Base-by-base conservation (phyloP, 2,888 invertebrate species). In the Clunio marinus region DNA sequence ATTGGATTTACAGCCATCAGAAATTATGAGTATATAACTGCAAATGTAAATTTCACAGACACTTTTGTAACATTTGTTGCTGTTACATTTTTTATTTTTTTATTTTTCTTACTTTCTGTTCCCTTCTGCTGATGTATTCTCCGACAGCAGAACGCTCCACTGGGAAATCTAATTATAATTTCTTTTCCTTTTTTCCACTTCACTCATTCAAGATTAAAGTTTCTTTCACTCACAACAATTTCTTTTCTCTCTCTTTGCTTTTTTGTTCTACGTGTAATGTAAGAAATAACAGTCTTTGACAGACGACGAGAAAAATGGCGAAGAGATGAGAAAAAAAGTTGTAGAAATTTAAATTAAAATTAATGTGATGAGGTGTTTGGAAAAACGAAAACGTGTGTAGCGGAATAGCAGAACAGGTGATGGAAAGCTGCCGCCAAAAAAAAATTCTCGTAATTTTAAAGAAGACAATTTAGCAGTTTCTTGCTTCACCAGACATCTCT, bases 141-240 rank as follows among this genome's bases (percentile, higher is more conserved):
- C 17, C 51, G 27, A 27, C 57, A 17, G 24, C 24, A 45, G 45
- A 63, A 27, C 37, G 45, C 37, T 63, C 45, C 46, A 27, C 2
- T 17, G 45, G 46, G 63, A 63, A 63, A 63, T 63, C 63, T 63
- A 63, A 63, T 63, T 63, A 63, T 46, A 63, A 63, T 63, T 63
- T 63, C 46, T 63, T 63, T 63, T 59, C 3, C 17, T 22, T 4
- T 17, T 51, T 51, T 51, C 51, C 27, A 63, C 63, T 63, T 45
- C 45, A 46, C 63, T 63, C 63, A 63, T 25, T 46, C 20, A 28
- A 63, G 63, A 63, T 63, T 63, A 63, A 63, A 63, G 63, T 63
- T 63, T 63, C 22, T 17, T 37, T 35, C 25, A 20, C 10, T 59
- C 35, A 17, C 51, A 22, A 20, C 10, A n/a, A n/a, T n/a, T n/a